phyloP scores from a whole-genome alignment of 1,140 invertebrate species.

The Chironomus striatipennis region DNA sequence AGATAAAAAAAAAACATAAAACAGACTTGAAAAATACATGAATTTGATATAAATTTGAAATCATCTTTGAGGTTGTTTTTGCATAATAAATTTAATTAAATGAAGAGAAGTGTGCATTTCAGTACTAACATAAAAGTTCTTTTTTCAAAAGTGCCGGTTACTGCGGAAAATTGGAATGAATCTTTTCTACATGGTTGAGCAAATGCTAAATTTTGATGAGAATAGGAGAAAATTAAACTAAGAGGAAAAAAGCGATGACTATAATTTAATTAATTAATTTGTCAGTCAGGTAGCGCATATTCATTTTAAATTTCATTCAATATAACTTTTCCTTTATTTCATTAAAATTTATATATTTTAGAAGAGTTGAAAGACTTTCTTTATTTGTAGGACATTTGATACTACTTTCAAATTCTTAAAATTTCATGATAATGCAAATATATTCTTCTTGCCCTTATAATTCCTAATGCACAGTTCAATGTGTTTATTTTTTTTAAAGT shows the following conservation, averaged over 20 bases:
- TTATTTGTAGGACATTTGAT: too few species aligned
- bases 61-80: background rate
- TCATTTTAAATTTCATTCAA: background rate
- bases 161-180: background rate
- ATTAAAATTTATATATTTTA: background rate
- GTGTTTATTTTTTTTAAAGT: too few species aligned
- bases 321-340: background rate
- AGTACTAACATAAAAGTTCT: background rate
- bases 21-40: too few species aligned
- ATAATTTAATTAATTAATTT: conserved; percentile 24
- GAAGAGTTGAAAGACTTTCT: background rate
- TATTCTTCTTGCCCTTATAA: too few species aligned
- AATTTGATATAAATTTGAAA: too few species aligned
- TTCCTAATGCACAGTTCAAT: too few species aligned
- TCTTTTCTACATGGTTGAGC: background rate
- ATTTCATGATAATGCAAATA: too few species aligned
- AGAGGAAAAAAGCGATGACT: background rate
- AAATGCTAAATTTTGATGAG: background rate
- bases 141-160: too few species aligned
- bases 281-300: background rate
- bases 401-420: too few species aligned
- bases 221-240: background rate
- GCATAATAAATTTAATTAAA: conserved; percentile 23
- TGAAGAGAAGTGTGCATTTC: conserved; percentile 1
- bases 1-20: too few species aligned